Conservation (phyloP, 1,140 invertebrate genomes). For the Drosophila navojoa region DNA sequence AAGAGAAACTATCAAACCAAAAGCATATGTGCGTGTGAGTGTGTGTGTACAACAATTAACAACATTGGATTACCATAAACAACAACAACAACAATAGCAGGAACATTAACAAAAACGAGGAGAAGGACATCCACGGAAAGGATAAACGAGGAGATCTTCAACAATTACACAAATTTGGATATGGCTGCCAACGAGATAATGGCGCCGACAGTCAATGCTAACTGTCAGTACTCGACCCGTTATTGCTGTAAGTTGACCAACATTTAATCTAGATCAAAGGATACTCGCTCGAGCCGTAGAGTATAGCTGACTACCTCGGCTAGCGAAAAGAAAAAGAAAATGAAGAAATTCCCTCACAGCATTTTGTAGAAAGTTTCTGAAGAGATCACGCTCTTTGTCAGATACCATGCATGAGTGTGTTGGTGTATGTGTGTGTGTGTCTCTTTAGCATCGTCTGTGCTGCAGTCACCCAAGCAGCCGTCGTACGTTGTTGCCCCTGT, state of each 20-base stretch:
- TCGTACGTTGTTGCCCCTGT: slow-evolving; percentile 55
- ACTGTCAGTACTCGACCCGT: slow-evolving; percentile 82
- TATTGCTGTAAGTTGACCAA: slow-evolving; percentile 78
- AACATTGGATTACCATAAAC: slow-evolving; percentile 58
- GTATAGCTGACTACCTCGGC: background rate
- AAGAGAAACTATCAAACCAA: slow-evolving; percentile 62
- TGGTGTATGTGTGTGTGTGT: slow-evolving; percentile 3
- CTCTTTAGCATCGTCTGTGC: slow-evolving; percentile 14
- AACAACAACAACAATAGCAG: slow-evolving; percentile 11
- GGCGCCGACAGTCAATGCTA: slow-evolving; percentile 81
- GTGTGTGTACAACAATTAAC: slow-evolving; percentile 9
- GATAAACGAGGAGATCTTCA: slow-evolving; percentile 31
- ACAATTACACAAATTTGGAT: slow-evolving; percentile 51
- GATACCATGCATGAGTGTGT: background rate
- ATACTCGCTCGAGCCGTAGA: background rate
- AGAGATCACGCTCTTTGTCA: slow-evolving; percentile 7
- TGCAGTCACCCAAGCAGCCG: slow-evolving; percentile 33
- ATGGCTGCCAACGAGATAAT: slow-evolving; percentile 83
- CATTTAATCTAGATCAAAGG: background rate
- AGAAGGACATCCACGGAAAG: slow-evolving; percentile 34
- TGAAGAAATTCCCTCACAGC: background rate
- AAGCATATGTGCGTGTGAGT: slow-evolving; percentile 25
- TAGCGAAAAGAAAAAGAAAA: background rate
- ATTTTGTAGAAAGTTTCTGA: slow-evolving; percentile 29
- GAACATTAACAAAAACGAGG: background rate